Conservation (phyloP, 1,140 invertebrate species). For the Cyclina sinensis region DNA sequence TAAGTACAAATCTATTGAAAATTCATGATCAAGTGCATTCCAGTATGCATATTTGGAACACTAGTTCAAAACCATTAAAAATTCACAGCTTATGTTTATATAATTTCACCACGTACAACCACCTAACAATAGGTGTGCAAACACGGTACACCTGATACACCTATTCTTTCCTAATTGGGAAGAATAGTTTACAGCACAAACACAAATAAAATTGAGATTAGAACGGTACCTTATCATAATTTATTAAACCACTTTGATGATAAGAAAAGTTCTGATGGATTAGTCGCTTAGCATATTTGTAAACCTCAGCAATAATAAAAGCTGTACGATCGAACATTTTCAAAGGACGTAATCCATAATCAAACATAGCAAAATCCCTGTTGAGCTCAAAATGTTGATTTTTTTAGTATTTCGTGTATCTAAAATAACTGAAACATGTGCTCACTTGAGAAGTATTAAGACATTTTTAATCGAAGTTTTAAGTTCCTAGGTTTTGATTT, state of each 20-base stretch:
- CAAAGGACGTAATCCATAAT: conserved; percentile 33
- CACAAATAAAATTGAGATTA: conserved; percentile 26
- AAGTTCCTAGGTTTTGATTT: neutral
- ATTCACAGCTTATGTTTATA: neutral
- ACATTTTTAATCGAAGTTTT: neutral
- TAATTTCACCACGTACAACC: neutral
- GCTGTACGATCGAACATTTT: conserved; percentile 22
- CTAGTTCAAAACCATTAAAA: neutral
- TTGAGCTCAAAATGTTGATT: conserved; percentile 25
- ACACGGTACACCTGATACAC: neutral
- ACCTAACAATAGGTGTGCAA: conserved; percentile 2
- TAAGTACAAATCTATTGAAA: no score
- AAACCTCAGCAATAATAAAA: conserved; percentile 19
- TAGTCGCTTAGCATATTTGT: neutral
- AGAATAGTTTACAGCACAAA: conserved; percentile 24
- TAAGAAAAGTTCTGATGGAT: conserved; percentile 24
- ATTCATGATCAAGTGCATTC: no score
- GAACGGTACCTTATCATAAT: conserved; percentile 14
- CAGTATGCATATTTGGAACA: neutral
- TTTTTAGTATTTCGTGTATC: neutral
- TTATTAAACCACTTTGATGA: conserved; percentile 19
- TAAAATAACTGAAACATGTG: neutral
- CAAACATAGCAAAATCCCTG: neutral
- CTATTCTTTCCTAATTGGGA: conserved; percentile 30
- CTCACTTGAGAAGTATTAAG: neutral